Evolutionary conservation across 2,888 invertebrate species (phyloP).

Genomic region (Erpobdella octoculata): DNA sequence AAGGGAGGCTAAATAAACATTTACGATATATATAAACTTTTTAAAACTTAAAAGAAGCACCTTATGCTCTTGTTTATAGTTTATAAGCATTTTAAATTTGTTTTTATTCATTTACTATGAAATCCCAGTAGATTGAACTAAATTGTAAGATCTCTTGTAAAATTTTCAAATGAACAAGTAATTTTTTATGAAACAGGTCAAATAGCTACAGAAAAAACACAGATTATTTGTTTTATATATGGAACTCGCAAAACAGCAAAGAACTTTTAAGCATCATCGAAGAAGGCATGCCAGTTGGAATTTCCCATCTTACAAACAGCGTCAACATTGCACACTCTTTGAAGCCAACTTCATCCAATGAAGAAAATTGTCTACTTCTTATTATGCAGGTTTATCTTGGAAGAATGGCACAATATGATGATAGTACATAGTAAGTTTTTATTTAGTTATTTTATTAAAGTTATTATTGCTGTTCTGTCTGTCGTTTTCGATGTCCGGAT

Average conservation of each 20-base stretch:
- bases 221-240: slow-evolving; percentile 52
- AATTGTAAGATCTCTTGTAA: neutral
- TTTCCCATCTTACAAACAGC: slow-evolving; percentile 13
- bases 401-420: too few relatives aligned
- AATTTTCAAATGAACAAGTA: neutral
- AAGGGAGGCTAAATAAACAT: too few relatives aligned
- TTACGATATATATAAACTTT: neutral
- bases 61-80: neutral
- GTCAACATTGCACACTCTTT: neutral
- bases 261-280: neutral
- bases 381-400: too few relatives aligned
- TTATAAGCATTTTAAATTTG: neutral
- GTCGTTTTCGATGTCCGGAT: too few relatives aligned
- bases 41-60: neutral
- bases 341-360: neutral
- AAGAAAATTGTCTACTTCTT: too few relatives aligned
- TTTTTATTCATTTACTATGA: neutral
- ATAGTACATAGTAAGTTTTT: too few relatives aligned
- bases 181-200: slow-evolving; percentile 37
- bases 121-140: neutral
- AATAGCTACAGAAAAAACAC: slow-evolving; percentile 45
- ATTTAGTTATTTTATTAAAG: too few relatives aligned
- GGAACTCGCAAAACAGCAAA: slow-evolving; percentile 40
- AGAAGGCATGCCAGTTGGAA: neutral
- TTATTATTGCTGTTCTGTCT: too few relatives aligned